These are phyloP conservation scores for Augiades crinisus DNA, from an alignment of 2,888 invertebrate species.

Conservation along the genomic window DNA sequence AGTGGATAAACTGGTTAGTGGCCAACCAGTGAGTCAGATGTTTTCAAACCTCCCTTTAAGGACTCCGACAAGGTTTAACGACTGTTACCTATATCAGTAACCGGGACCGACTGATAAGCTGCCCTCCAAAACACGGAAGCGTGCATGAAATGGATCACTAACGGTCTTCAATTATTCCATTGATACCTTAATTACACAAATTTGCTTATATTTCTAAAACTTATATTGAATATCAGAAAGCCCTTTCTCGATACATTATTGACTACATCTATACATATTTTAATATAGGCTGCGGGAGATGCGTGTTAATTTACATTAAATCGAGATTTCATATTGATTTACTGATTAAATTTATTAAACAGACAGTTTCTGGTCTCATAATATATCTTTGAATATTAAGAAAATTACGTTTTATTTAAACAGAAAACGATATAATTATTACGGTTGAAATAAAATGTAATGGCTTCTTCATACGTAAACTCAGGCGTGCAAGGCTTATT, in stretches of 20 bases:
- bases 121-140: too few relatives aligned
- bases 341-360: constrained; percentile 5
- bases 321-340: constrained; percentile 8
- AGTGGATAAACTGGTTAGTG: too few relatives aligned
- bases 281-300: constrained; percentile 10
- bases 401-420: not conserved
- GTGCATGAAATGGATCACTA: too few relatives aligned
- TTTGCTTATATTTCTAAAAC: not conserved
- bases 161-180: too few relatives aligned
- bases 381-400: constrained; percentile 1
- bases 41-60: too few relatives aligned
- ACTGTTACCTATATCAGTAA: too few relatives aligned
- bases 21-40: too few relatives aligned
- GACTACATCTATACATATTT: not conserved
- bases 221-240: not conserved
- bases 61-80: too few relatives aligned
- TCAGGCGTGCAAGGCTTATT: too few relatives aligned
- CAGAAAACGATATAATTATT: not conserved
- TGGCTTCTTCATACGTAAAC: too few relatives aligned
- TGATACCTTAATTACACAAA: not conserved
- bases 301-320: constrained; percentile 7
- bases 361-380: constrained; percentile 4
- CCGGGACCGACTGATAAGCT: too few relatives aligned
- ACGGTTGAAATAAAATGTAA: too few relatives aligned
- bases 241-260: constrained; percentile 1